These are phyloP conservation scores for Lasioglossum pauxillum DNA, from an alignment of 2,888 invertebrate genomes.

Conservation along the genomic window DNA sequence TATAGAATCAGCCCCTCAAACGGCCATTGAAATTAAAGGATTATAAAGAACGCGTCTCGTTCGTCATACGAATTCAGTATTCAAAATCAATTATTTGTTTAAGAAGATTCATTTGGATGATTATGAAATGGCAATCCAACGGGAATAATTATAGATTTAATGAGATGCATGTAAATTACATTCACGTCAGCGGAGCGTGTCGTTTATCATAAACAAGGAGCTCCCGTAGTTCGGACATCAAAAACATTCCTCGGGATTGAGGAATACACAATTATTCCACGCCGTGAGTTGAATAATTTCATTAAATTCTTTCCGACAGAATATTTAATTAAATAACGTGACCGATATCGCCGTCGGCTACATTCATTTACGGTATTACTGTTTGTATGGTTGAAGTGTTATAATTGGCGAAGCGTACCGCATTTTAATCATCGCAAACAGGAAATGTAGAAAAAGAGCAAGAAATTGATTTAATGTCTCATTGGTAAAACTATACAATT, in stretches of 20 bases:
- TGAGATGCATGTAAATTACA: background rate
- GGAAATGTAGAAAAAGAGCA: too few species aligned
- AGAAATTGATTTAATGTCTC: too few species aligned
- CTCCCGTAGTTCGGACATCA: conserved; percentile 11
- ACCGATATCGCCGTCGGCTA: background rate
- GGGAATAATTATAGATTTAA: conserved; percentile 17
- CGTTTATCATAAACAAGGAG: background rate
- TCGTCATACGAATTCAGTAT: background rate
- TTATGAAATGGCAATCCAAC: background rate
- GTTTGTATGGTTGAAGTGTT: background rate
- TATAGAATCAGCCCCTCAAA: too few species aligned
- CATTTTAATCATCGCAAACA: background rate
- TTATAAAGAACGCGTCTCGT: background rate
- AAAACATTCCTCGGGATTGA: conserved; percentile 18
- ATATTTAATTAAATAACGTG: conserved; percentile 43
- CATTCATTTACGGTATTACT: conserved; percentile 2
- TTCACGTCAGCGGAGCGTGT: background rate
- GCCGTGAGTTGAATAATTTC: conserved; percentile 24
- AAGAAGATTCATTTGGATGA: background rate
- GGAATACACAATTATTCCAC: conserved; percentile 27
- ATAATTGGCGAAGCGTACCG: background rate
- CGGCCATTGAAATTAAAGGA: background rate
- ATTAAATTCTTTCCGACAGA: conserved; percentile 17
- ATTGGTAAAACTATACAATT: too few species aligned
- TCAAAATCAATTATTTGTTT: background rate